Evolutionary conservation across 2,888 invertebrate genomes (phyloP).

Genomic region (Mythimna loreyi): DNA sequence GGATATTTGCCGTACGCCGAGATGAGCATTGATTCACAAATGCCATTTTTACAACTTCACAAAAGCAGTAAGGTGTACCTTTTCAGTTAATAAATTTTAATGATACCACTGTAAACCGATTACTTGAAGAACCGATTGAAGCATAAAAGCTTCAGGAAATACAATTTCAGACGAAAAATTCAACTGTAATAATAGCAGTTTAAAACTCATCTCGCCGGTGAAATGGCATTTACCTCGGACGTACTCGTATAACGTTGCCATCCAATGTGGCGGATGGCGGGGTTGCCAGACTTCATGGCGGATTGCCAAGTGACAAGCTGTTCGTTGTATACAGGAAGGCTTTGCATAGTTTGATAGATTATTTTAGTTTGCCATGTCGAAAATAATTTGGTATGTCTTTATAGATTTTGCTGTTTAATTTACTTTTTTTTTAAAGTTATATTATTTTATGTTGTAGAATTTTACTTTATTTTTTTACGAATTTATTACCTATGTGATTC

Average conservation of each 20-base stretch:
- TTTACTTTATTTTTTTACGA: too few species aligned
- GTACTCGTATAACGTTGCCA: slow-evolving; percentile 31
- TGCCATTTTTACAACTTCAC: neutral
- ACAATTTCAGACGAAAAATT: slow-evolving; percentile 48
- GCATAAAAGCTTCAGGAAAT: slow-evolving; percentile 36
- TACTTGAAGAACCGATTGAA: slow-evolving; percentile 35
- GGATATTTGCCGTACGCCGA: too few species aligned
- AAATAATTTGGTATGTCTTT: neutral
- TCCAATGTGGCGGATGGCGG: slow-evolving; percentile 18
- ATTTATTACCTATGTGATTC: too few species aligned
- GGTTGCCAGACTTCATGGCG: slow-evolving; percentile 51
- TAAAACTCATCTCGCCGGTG: slow-evolving; percentile 58
- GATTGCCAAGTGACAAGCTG: slow-evolving; percentile 51
- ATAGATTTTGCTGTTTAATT: too few species aligned
- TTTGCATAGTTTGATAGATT: slow-evolving; percentile 22
- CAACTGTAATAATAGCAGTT: slow-evolving; percentile 51
- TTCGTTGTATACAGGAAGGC: slow-evolving; percentile 12
- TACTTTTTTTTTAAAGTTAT: too few species aligned
- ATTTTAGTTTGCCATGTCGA: slow-evolving; percentile 4
- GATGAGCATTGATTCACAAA: too few species aligned
- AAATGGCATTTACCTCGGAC: slow-evolving; percentile 55
- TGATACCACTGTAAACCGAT: neutral
- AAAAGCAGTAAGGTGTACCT: neutral
- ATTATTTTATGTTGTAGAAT: too few species aligned
- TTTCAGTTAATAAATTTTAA: neutral